Evolutionary conservation across 2,888 invertebrate genomes (phyloP).

Genomic region (Drosophila hamatofila): DNA sequence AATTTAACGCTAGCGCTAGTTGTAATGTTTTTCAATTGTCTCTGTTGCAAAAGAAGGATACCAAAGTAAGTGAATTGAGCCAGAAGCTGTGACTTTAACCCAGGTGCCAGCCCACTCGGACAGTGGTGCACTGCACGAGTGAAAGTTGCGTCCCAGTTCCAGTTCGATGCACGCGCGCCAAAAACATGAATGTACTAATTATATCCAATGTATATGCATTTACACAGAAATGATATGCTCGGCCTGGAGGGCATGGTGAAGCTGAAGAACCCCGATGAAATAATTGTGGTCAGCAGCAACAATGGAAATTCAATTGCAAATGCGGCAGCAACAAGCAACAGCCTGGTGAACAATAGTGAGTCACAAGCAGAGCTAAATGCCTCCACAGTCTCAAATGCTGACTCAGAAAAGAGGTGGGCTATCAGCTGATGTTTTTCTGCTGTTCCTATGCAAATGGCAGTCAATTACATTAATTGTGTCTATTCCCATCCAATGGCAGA

Average conservation of each 20-base stretch:
- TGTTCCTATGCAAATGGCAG: neutral
- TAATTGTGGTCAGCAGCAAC: conserved; percentile 84
- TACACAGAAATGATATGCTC: conserved; percentile 88
- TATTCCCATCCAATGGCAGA: conserved; percentile 59
- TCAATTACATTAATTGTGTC: conserved; percentile 7
- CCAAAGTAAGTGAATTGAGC: conserved; percentile 88
- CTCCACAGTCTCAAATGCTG: conserved; percentile 83
- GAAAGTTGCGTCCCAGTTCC: conserved; percentile 73
- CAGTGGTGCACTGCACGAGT: conserved; percentile 45
- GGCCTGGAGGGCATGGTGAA: conserved; percentile 91
- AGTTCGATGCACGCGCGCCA: conserved; percentile 61
- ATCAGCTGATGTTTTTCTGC: neutral
- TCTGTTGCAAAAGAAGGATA: conserved; percentile 91
- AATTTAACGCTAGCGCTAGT: conserved; percentile 85
- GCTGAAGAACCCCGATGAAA: conserved; percentile 89
- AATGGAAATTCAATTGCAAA: conserved; percentile 30
- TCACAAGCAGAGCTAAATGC: conserved; percentile 83
- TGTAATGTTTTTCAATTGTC: conserved; percentile 88
- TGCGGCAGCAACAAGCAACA: conserved; percentile 38
- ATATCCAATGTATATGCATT: conserved; percentile 20
- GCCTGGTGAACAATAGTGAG: conserved; percentile 73
- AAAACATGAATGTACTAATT: conserved; percentile 39
- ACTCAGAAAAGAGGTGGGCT: conserved; percentile 83
- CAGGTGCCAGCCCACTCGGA: neutral
- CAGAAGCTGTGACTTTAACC: neutral